A percentile compares a stretch with the other conserved stretches of the same genome.
phyloP scores from a whole-genome alignment of 2,888 invertebrate genomes.

The Agrotis segetum region DNA sequence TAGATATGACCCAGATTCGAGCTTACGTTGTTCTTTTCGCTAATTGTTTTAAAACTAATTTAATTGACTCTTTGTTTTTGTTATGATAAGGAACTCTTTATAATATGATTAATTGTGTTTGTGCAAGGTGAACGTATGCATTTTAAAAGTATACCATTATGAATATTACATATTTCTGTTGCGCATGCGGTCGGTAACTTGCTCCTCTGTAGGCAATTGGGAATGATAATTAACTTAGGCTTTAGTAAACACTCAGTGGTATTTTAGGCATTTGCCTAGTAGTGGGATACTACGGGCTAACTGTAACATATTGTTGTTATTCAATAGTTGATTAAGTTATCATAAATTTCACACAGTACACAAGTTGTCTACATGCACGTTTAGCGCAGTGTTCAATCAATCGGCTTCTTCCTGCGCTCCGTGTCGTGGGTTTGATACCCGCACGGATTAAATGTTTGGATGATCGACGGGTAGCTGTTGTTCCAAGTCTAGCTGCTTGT shows the following conservation, averaged over 20 bases:
- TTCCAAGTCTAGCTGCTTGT: no score
- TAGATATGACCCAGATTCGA: constrained; percentile 62
- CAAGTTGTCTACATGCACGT: not conserved
- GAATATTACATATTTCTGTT: not conserved
- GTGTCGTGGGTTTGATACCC: no score
- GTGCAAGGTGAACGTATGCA: constrained; percentile 8
- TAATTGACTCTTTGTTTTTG: constrained; percentile 16
- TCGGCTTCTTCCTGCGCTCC: no score
- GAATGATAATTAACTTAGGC: no score
- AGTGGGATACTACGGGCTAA: no score
- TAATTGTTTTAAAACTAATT: constrained; percentile 42
- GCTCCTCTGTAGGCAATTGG: no score
- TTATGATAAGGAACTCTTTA: constrained; percentile 21
- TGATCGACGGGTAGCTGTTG: no score
- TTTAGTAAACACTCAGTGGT: no score
- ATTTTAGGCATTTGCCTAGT: no score
- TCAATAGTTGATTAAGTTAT: not conserved
- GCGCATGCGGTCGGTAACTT: no score
- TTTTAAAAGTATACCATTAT: not conserved
- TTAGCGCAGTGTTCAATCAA: no score
- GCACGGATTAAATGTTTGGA: no score
- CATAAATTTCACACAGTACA: not conserved
- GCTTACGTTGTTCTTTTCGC: constrained; percentile 22
- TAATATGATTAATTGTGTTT: constrained; percentile 6
- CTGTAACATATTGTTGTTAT: not conserved